Percentiles rank a stretch among this genome's conserved stretches.
phyloP scores from a whole-genome alignment of 1,140 invertebrate species.

The Pseudomyrmex gracilis region DNA sequence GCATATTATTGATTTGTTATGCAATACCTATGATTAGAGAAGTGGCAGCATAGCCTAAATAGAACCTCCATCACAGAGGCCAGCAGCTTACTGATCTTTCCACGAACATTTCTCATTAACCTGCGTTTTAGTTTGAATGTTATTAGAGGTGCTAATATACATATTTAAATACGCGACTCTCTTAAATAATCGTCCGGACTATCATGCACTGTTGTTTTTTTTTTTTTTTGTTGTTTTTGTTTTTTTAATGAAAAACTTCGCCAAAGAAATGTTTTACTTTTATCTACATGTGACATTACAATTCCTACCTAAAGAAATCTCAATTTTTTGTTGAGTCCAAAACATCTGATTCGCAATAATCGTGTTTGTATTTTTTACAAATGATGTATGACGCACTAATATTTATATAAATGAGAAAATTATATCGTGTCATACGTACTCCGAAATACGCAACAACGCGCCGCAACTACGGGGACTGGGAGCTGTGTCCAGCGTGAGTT shows the following conservation, averaged over 20 bases:
- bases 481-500: conserved; percentile 86
- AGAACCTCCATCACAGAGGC: conserved; percentile 88
- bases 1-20: conserved; percentile 82
- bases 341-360: conserved; percentile 6
- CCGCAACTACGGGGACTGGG: conserved; percentile 84
- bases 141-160: conserved; percentile 77
- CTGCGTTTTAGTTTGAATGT: conserved; percentile 84
- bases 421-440: conserved; percentile 84
- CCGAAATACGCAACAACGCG: conserved; percentile 87
- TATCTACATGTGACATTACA: background rate
- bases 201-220: conserved; percentile 66
- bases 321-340: background rate
- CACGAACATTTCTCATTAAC: conserved; percentile 86
- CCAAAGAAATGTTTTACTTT: background rate
- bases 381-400: background rate
- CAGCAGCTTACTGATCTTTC: conserved; percentile 88
- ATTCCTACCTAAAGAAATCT: conserved; percentile 25
- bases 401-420: background rate
- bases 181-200: conserved; percentile 70
- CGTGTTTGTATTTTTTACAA: background rate
- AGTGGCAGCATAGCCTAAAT: conserved; percentile 88
- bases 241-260: too few species aligned
- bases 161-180: conserved; percentile 65
- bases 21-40: conserved; percentile 86
- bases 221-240: too few species aligned